Percentiles rank a stretch among this genome's conserved stretches.
These are phyloP conservation scores for Anolis sagrei DNA, from an alignment of 2,113 vertebrate species.

Conservation along the genomic window DNA sequence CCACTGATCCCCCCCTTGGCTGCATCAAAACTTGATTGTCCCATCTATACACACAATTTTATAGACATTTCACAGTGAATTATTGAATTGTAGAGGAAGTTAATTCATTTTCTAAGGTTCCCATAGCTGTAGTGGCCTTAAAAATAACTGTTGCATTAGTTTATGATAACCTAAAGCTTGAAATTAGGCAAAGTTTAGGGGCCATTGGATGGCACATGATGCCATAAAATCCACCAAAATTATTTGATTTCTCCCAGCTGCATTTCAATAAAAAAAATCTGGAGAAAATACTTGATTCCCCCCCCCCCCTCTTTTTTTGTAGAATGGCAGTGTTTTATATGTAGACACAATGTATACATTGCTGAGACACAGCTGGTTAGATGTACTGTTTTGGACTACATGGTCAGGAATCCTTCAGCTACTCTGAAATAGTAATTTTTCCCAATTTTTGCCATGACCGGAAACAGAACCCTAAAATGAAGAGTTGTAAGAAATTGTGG, in stretches of 20 bases:
- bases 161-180: too few relatives aligned
- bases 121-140: rapidly evolving
- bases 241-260: conserved; percentile 2
- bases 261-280: background rate
- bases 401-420: too few relatives aligned
- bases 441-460: background rate
- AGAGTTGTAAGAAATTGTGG: too few relatives aligned
- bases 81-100: conserved; percentile 33
- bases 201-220: rapidly evolving
- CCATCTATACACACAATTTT: conserved; percentile 30
- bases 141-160: conserved; percentile 22
- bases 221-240: background rate
- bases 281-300: background rate
- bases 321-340: background rate
- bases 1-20: conserved; percentile 10
- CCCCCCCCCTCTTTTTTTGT: background rate
- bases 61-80: conserved; percentile 31
- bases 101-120: conserved; percentile 39
- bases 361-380: background rate
- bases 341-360: background rate
- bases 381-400: too few relatives aligned
- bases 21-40: background rate
- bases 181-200: conserved; percentile 12
- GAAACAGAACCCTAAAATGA: too few relatives aligned
- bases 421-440: too few relatives aligned